phyloP scores from a whole-genome alignment of 2,113 vertebrate species.

The Eleginops maclovinus region DNA sequence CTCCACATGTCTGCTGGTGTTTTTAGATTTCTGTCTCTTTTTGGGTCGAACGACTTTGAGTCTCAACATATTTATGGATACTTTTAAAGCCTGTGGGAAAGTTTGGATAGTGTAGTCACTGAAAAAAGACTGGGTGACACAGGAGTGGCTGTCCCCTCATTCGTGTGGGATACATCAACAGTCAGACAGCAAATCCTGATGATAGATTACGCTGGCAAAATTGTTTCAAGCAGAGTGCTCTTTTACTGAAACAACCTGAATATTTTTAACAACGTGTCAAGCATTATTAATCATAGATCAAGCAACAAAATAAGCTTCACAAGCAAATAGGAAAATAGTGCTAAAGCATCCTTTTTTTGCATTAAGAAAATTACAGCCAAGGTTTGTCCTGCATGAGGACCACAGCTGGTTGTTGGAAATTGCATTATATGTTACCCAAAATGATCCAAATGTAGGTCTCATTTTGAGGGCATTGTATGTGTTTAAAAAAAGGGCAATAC shows the following conservation, averaged over 20 bases:
- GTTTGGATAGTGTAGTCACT: not conserved
- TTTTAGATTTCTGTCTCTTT: constrained; percentile 15
- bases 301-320: constrained; percentile 20
- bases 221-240: constrained; percentile 26
- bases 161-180: constrained; percentile 12
- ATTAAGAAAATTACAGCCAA: not conserved
- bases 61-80: not conserved
- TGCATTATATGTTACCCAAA: not conserved
- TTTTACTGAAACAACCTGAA: constrained; percentile 33
- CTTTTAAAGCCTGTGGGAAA: constrained; percentile 11
- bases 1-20: not conserved
- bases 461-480: not conserved
- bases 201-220: constrained; percentile 33
- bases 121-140: not conserved
- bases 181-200: constrained; percentile 4
- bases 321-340: constrained; percentile 27
- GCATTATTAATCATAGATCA: constrained; percentile 34
- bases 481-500: no score
- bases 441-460: not conserved
- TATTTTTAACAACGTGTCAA: constrained; percentile 14
- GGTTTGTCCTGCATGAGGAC: not conserved
- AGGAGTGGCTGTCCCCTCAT: not conserved
- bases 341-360: not conserved
- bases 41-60: not conserved
- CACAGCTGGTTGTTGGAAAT: constrained; percentile 24